phyloP scores from a whole-genome alignment of 2,888 invertebrate species.

The Halictus quadricinctus region DNA sequence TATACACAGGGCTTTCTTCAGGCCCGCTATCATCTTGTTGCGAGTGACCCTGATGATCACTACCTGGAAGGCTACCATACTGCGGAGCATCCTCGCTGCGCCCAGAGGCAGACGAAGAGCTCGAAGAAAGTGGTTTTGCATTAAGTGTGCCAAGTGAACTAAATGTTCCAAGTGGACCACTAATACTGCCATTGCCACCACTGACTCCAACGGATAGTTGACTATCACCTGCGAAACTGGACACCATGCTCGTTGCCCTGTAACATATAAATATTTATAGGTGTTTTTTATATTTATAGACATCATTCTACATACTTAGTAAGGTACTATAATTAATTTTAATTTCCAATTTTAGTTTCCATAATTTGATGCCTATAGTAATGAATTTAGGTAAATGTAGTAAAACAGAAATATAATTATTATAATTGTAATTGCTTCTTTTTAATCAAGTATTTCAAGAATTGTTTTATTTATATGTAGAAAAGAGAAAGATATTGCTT shows the following conservation, averaged over 20 bases:
- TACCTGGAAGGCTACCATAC: conserved; percentile 73
- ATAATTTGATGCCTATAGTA: not conserved
- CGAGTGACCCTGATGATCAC: conserved; percentile 80
- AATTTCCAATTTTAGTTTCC: not conserved
- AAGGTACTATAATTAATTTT: not conserved
- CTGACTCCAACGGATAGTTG: conserved; percentile 64
- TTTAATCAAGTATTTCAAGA: not conserved
- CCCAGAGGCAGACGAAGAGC: conserved; percentile 80
- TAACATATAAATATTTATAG: conserved; percentile 78
- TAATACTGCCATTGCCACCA: conserved; percentile 74
- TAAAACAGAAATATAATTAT: not conserved
- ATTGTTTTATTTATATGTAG: not conserved
- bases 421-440: not conserved
- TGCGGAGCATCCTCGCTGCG: conserved; percentile 79
- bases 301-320: conserved; percentile 67
- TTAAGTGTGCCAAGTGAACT: conserved; percentile 57
- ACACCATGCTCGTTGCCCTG: conserved; percentile 79
- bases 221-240: conserved; percentile 73
- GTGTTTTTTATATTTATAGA: conserved; percentile 79
- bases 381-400: not conserved
- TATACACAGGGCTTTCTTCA: conserved; percentile 80
- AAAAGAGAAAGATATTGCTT: not conserved
- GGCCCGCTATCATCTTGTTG: conserved; percentile 81
- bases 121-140: conserved; percentile 78
- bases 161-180: conserved; percentile 72